A percentile compares a stretch with the other conserved stretches of the same genome.
Conservation (phyloP, 1,140 invertebrate genomes). For the Pectinophora gossypiella region DNA sequence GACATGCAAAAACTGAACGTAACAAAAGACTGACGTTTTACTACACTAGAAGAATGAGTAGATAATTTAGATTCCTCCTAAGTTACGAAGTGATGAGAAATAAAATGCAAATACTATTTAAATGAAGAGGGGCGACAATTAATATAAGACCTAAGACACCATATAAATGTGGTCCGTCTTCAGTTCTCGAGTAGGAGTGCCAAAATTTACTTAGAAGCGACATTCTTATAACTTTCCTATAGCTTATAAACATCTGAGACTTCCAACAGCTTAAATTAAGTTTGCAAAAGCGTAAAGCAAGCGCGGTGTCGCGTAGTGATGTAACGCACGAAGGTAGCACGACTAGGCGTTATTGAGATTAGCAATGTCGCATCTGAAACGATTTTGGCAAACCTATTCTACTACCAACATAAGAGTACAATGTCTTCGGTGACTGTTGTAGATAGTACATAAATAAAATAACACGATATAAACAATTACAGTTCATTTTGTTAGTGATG, state of each 20-base stretch:
- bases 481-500: too few relatives aligned
- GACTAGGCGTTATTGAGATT: neutral
- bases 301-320: neutral
- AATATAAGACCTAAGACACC: conserved; percentile 38
- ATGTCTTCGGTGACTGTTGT: too few relatives aligned
- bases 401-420: conserved; percentile 30
- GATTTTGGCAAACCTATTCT: too few relatives aligned
- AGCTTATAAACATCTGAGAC: neutral
- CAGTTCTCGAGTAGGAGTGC: neutral
- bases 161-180: neutral
- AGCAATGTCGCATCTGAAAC: conserved; percentile 45
- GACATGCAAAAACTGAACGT: conserved; percentile 21
- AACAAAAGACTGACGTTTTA: neutral
- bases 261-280: neutral
- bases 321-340: neutral
- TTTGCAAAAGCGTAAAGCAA: neutral
- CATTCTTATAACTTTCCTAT: conserved; percentile 10
- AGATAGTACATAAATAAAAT: too few relatives aligned
- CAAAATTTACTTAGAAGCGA: conserved; percentile 28
- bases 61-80: neutral
- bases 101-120: conserved; percentile 44
- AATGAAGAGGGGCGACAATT: conserved; percentile 44
- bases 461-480: too few relatives aligned
- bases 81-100: neutral
- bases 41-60: neutral